Evolutionary conservation across 2,888 invertebrate species (phyloP).

Genomic region (Acleris cristana): DNA sequence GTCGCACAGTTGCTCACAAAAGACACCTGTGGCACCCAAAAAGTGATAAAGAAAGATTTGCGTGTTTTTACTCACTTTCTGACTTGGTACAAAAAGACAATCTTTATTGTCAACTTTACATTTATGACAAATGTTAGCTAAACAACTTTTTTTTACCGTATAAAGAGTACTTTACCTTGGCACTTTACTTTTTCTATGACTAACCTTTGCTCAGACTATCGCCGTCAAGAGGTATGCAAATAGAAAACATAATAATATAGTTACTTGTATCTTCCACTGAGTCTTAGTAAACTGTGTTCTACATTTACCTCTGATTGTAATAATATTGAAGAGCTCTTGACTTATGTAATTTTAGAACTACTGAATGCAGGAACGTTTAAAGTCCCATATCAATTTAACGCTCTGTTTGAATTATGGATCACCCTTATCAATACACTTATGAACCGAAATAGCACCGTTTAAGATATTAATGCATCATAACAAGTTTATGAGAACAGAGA

Average conservation of each 20-base stretch:
- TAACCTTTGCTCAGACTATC: neutral
- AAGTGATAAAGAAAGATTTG: conserved; percentile 3
- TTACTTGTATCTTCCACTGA: too few relatives aligned
- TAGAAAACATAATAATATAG: too few relatives aligned
- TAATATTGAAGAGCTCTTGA: conserved; percentile 14
- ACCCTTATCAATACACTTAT: conserved; percentile 69
- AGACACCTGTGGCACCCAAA: conserved; percentile 29
- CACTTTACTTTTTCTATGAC: too few relatives aligned
- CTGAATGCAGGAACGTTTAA: conserved; percentile 47
- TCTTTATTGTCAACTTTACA: neutral
- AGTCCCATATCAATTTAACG: conserved; percentile 61
- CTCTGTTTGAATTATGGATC: conserved; percentile 48
- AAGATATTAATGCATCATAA: conserved; percentile 63
- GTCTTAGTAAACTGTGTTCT: too few relatives aligned
- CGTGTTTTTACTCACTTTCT: conserved; percentile 11
- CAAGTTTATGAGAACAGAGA: conserved; percentile 31
- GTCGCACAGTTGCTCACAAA: conserved; percentile 17
- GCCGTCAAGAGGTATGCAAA: too few relatives aligned
- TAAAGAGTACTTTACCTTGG: too few relatives aligned
- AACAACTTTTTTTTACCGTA: too few relatives aligned
- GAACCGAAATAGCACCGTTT: conserved; percentile 64
- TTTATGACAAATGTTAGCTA: too few relatives aligned
- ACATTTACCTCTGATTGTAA: neutral
- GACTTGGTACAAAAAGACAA: neutral
- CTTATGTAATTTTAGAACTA: conserved; percentile 25